Evolutionary conservation across 2,888 invertebrate genomes (phyloP).

Genomic region (Apotomis betuletana): DNA sequence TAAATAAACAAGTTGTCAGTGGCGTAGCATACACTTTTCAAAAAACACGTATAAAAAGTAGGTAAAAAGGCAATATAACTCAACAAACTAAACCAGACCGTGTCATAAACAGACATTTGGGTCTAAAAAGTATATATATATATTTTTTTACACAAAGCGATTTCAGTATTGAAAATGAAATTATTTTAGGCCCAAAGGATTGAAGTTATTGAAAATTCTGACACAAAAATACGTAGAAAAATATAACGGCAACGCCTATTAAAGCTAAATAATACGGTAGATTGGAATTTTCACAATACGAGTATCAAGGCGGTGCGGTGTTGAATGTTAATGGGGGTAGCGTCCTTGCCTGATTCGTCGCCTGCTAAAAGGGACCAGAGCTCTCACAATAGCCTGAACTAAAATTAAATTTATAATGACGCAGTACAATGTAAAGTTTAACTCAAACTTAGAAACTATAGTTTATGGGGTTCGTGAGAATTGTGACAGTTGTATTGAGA

Average conservation of each 20-base stretch:
- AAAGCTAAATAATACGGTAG: slow-evolving; percentile 21
- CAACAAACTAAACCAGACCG: too few species aligned
- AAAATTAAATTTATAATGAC: slow-evolving; percentile 23
- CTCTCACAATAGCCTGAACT: slow-evolving; percentile 1
- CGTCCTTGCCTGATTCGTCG: slow-evolving; percentile 21
- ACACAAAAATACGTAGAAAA: slow-evolving; percentile 7
- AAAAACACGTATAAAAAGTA: too few species aligned
- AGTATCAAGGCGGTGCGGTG: slow-evolving; percentile 19
- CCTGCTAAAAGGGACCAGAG: slow-evolving; percentile 15
- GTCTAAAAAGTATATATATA: too few species aligned
- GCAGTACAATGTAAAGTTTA: slow-evolving; percentile 23
- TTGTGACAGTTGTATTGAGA: slow-evolving; percentile 20
- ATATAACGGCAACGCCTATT: slow-evolving; percentile 17
- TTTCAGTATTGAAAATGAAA: background rate
- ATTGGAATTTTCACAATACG: slow-evolving; percentile 34
- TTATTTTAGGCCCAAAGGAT: background rate
- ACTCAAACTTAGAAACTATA: slow-evolving; percentile 20
- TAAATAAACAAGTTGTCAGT: too few species aligned
- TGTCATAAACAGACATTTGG: too few species aligned
- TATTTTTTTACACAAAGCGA: too few species aligned
- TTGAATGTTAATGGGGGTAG: slow-evolving; percentile 30
- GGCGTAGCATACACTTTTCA: too few species aligned
- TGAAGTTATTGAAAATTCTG: slow-evolving; percentile 14
- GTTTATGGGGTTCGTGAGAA: slow-evolving; percentile 20
- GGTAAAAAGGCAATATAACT: too few species aligned